phyloP scores from a whole-genome alignment of 2,888 invertebrate genomes.

The Abrostola triplasia region DNA sequence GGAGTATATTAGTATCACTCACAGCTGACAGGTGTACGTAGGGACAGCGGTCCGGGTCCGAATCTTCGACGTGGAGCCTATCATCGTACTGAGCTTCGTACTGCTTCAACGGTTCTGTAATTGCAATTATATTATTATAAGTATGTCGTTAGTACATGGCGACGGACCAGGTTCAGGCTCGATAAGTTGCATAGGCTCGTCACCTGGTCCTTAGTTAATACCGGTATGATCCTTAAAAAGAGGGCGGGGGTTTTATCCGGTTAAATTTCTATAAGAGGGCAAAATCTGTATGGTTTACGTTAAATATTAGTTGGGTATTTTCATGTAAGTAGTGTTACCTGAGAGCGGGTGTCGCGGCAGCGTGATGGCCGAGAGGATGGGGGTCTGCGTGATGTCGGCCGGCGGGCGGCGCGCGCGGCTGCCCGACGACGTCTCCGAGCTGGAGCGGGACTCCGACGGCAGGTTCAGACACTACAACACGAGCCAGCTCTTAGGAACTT shows the following conservation, averaged over 20 bases:
- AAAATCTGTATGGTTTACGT: background rate
- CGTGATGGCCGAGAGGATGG: slow-evolving; percentile 75
- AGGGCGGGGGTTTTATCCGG: too few relatives aligned
- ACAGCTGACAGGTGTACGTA: slow-evolving; percentile 95
- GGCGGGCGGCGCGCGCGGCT: slow-evolving; percentile 74
- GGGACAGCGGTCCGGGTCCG: slow-evolving; percentile 91
- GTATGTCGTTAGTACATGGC: too few relatives aligned
- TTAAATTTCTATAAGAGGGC: too few relatives aligned
- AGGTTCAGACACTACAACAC: slow-evolving; percentile 96
- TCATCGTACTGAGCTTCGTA: slow-evolving; percentile 77
- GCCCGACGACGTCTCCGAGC: slow-evolving; percentile 90
- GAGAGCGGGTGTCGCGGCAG: slow-evolving; percentile 64
- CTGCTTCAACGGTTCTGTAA: slow-evolving; percentile 71
- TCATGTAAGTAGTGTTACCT: slow-evolving; percentile 30
- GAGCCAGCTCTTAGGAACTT: too few relatives aligned
- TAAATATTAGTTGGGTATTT: background rate
- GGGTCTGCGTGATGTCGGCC: slow-evolving; percentile 76
- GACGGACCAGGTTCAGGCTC: too few relatives aligned
- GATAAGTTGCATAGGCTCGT: too few relatives aligned
- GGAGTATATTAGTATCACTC: slow-evolving; percentile 63
- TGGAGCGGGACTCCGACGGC: slow-evolving; percentile 93
- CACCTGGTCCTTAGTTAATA: too few relatives aligned
- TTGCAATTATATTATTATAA: too few relatives aligned
- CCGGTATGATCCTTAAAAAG: too few relatives aligned
- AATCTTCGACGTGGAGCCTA: slow-evolving; percentile 65